Conservation (phyloP, 2,797 vertebrate species). For the Megaceryle alcyon region DNA sequence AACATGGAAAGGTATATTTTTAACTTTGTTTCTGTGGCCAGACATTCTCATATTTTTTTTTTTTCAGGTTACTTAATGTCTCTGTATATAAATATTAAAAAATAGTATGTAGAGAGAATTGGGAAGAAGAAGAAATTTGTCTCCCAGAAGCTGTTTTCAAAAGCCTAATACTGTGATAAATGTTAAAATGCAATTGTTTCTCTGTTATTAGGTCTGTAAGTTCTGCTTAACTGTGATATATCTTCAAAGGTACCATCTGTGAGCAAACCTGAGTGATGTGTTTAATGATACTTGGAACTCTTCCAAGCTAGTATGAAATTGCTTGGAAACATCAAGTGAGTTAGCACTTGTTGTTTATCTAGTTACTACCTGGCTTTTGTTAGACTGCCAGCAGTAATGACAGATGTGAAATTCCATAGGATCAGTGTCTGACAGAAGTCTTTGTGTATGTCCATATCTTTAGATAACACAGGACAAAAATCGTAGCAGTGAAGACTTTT, state of each 20-base stretch:
- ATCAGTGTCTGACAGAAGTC: not conserved
- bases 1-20: not conserved
- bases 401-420: not conserved
- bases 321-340: not conserved
- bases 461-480: not conserved
- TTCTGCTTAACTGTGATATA: not conserved
- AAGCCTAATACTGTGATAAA: not conserved
- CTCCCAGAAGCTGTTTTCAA: not conserved
- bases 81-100: too few species aligned
- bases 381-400: not conserved
- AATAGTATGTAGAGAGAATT: not conserved
- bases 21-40: not conserved
- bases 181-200: not conserved
- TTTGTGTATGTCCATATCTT: rapidly evolving
- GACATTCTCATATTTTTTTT: not conserved
- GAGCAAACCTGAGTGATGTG: not conserved
- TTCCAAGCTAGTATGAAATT: not conserved
- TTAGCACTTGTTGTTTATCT: not conserved
- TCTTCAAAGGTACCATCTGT: not conserved
- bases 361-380: not conserved
- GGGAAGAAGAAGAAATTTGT: not conserved
- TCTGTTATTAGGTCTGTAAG: not conserved
- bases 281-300: not conserved
- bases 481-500: not conserved
- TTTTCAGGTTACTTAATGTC: not conserved